phyloP scores from a whole-genome alignment of 2,113 vertebrate genomes.

The Platichthys flesus region DNA sequence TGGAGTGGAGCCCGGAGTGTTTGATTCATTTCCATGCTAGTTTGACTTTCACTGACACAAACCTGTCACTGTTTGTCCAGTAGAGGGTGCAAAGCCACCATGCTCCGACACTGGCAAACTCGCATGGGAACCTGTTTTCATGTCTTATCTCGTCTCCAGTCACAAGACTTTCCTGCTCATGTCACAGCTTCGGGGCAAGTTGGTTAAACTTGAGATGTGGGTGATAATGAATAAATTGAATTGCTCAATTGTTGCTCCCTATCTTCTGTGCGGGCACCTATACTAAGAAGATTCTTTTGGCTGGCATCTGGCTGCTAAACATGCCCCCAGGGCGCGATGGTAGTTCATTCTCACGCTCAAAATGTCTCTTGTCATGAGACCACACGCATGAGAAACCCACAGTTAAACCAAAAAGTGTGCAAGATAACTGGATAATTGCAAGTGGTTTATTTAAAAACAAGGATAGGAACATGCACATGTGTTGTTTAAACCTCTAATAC shows the following conservation, averaged over 20 bases:
- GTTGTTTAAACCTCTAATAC: slow-evolving; percentile 15
- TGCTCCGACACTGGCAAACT: background rate
- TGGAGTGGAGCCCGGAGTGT: background rate
- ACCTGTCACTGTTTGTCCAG: background rate
- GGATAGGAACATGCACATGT: slow-evolving; percentile 1
- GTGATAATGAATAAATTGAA: slow-evolving; percentile 67
- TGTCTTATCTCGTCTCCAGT: slow-evolving; percentile 60
- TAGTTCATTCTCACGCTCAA: slow-evolving; percentile 61
- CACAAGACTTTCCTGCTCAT: slow-evolving; percentile 72
- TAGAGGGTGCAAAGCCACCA: slow-evolving; percentile 41
- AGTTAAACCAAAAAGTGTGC: slow-evolving; percentile 37
- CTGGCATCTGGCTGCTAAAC: slow-evolving; percentile 31
- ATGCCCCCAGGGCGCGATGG: slow-evolving; percentile 41
- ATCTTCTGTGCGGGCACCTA: slow-evolving; percentile 36
- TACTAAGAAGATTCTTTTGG: slow-evolving; percentile 47
- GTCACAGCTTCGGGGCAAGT: slow-evolving; percentile 49
- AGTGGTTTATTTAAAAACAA: slow-evolving; percentile 66
- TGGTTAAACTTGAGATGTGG: slow-evolving; percentile 43
- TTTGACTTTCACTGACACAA: background rate
- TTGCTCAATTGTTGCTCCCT: slow-evolving; percentile 53
- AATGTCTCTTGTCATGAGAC: slow-evolving; percentile 46
- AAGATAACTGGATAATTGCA: slow-evolving; percentile 33
- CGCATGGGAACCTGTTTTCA: slow-evolving; percentile 55
- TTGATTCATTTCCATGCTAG: background rate
- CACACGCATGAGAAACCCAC: slow-evolving; percentile 41